These are phyloP conservation scores for Drosophila fungiperda DNA, from an alignment of 2,888 invertebrate species.

Conservation along the genomic window DNA sequence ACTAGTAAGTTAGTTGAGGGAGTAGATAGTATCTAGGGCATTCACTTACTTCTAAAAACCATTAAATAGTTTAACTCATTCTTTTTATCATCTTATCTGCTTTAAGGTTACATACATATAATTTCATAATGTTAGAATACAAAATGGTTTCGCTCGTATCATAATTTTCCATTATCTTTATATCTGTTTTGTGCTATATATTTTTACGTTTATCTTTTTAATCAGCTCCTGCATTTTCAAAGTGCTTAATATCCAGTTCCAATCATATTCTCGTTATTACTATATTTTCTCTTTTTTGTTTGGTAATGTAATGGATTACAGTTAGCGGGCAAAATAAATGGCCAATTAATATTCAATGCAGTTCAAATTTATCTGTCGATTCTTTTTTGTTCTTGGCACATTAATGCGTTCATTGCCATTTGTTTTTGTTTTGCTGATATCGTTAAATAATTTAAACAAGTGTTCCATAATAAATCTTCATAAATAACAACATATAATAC, in stretches of 20 bases:
- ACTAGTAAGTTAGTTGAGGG: conserved; percentile 21
- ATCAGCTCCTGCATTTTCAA: conserved; percentile 40
- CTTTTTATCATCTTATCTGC: conserved; percentile 24
- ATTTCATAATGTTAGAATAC: conserved; percentile 54
- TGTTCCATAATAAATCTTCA: conserved; percentile 36
- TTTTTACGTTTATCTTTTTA: conserved; percentile 57
- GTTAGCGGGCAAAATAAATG: conserved; percentile 41
- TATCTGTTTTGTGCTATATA: conserved; percentile 53
- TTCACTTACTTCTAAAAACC: conserved; percentile 67
- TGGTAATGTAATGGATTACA: conserved; percentile 37
- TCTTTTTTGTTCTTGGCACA: conserved; percentile 62
- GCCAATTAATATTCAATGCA: conserved; percentile 26
- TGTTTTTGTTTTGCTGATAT: background rate
- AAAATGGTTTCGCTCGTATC: conserved; percentile 56
- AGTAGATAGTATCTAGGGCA: conserved; percentile 38
- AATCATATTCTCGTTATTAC: conserved; percentile 5
- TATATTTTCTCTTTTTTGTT: conserved; percentile 7
- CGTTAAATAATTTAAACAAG: conserved; percentile 36
- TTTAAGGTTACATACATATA: conserved; percentile 44
- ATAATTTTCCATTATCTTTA: conserved; percentile 31
- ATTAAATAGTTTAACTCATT: conserved; percentile 65
- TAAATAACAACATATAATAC: conserved; percentile 57
- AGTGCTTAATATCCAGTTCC: conserved; percentile 25
- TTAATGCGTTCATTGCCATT: conserved; percentile 57
- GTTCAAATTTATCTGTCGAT: conserved; percentile 22